Conservation (phyloP, 2,797 vertebrate genomes). For the Petrocephalus schoutedeni region DNA sequence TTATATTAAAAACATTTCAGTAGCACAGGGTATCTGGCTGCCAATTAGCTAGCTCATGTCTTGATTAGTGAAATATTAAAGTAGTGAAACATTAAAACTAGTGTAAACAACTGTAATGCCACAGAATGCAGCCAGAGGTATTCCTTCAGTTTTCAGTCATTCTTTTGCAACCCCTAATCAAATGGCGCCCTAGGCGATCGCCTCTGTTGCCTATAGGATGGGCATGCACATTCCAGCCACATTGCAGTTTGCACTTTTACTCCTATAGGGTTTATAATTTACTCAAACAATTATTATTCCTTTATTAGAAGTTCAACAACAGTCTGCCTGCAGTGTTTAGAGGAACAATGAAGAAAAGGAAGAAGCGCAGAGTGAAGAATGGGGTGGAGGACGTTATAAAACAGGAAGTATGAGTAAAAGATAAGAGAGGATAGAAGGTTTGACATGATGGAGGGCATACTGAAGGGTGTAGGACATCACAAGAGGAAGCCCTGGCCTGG, state of each 20-base stretch:
- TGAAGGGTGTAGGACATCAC: neutral
- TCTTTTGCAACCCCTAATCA: neutral
- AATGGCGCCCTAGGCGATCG: neutral
- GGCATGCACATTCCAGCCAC: too few relatives aligned
- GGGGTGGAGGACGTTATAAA: neutral
- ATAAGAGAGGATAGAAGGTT: neutral
- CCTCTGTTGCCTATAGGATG: neutral
- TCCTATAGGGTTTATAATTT: neutral
- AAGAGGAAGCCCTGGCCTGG: neutral
- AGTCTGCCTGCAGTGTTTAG: neutral
- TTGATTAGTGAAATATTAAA: slow-evolving; percentile 1
- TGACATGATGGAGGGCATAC: neutral
- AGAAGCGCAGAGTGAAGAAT: neutral
- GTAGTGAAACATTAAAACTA: neutral
- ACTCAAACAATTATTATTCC: neutral
- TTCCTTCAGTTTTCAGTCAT: neutral
- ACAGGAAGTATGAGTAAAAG: neutral
- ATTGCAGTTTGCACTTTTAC: neutral
- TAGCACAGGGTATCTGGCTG: neutral
- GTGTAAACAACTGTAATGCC: neutral
- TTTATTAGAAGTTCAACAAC: neutral
- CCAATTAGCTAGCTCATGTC: neutral
- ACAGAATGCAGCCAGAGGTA: neutral
- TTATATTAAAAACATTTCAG: slow-evolving; percentile 1
- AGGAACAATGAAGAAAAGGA: neutral